Percentiles rank a stretch among this genome's conserved stretches.
Conservation (phyloP, 1,140 invertebrate species). For the Delia radicum region DNA sequence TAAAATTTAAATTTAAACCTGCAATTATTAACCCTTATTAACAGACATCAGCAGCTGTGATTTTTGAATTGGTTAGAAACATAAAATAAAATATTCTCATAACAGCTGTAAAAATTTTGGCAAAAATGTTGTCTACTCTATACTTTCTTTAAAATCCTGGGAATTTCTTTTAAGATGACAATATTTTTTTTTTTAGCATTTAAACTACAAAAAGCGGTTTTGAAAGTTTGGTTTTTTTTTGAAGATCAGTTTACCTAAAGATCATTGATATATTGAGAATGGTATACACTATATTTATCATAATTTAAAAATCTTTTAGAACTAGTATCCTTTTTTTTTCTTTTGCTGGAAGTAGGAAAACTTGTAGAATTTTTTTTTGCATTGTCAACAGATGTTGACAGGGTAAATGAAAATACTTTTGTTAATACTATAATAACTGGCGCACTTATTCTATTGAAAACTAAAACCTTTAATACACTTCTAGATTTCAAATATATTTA, state of each 20-base stretch:
- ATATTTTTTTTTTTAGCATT: no score
- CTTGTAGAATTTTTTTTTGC: background rate
- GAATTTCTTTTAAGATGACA: conserved; percentile 9
- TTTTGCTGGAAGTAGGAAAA: background rate
- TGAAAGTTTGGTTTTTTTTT: conserved; percentile 5
- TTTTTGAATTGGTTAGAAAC: background rate
- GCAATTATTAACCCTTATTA: conserved; percentile 10
- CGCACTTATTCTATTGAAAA: conserved; percentile 23
- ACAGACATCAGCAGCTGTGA: background rate
- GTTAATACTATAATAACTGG: conserved; percentile 7
- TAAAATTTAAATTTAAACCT: background rate
- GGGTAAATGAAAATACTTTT: background rate
- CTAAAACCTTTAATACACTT: conserved; percentile 3
- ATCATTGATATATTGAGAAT: background rate
- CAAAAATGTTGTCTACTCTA: background rate
- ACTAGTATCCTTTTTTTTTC: background rate
- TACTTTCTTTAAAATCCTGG: background rate
- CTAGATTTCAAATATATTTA: conserved; percentile 12
- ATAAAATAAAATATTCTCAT: background rate
- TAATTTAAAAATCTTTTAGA: background rate
- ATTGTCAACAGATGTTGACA: conserved; percentile 24
- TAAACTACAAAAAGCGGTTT: background rate
- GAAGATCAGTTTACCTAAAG: conserved; percentile 12
- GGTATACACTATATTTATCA: background rate
- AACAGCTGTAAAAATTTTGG: conserved; percentile 7